These are phyloP conservation scores for Conus betulinus DNA, from an alignment of 1,140 invertebrate genomes.

Conservation along the genomic window DNA sequence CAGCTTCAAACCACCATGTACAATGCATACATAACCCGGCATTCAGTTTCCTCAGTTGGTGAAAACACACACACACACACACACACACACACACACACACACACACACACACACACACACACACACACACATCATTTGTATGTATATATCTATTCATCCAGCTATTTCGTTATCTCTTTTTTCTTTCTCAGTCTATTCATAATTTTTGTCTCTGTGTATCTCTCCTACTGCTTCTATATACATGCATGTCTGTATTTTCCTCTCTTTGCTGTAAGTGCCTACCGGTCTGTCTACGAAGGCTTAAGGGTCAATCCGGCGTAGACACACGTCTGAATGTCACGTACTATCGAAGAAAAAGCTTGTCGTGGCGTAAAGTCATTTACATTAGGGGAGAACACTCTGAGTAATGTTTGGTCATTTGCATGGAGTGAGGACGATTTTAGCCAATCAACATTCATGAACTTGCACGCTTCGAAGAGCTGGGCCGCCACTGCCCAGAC, in stretches of 20 bases:
- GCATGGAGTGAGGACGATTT: background rate
- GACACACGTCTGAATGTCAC: too few species aligned
- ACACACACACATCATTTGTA: too few species aligned
- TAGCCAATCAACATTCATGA: background rate
- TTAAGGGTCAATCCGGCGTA: too few species aligned
- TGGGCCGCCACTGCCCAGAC: background rate
- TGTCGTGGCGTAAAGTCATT: background rate
- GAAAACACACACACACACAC: too few species aligned
- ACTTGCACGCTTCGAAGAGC: conserved; percentile 3
- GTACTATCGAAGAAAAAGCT: background rate
- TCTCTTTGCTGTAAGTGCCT: background rate
- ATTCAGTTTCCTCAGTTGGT: too few species aligned
- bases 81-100: too few species aligned
- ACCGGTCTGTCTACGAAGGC: background rate
- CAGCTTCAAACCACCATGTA: too few species aligned
- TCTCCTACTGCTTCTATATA: background rate
- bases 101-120: too few species aligned
- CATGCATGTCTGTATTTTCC: background rate
- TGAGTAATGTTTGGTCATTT: background rate
- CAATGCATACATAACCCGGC: too few species aligned
- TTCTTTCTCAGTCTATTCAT: too few species aligned
- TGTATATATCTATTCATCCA: too few species aligned
- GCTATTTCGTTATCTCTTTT: too few species aligned
- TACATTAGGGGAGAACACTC: background rate
- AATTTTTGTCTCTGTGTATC: background rate